Evolutionary conservation across 92 coral and sea anemone genomes (phyloP).

Genomic region (Bergia puertoricense): DNA sequence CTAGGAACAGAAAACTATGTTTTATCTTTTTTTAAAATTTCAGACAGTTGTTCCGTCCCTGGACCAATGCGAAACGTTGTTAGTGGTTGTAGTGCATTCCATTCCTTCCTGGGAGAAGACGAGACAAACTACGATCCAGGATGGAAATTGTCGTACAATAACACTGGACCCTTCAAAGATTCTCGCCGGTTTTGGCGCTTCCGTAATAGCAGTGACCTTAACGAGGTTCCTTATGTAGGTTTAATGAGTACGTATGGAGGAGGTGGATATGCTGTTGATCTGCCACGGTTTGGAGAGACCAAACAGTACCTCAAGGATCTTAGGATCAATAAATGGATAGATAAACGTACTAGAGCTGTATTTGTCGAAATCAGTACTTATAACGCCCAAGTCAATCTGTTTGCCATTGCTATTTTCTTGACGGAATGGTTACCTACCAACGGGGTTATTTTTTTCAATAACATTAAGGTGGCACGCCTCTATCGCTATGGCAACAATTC

Average conservation of each 20-base stretch:
- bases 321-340: slow-evolving; percentile 75
- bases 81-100: slow-evolving; percentile 65
- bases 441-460: slow-evolving; percentile 68
- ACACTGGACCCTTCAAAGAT: slow-evolving; percentile 24
- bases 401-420: slow-evolving; percentile 79
- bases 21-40: neutral
- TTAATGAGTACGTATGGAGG: slow-evolving; percentile 79
- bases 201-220: slow-evolving; percentile 65
- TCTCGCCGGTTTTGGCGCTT: slow-evolving; percentile 76
- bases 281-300: slow-evolving; percentile 48
- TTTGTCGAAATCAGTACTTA: slow-evolving; percentile 88
- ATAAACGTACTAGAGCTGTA: slow-evolving; percentile 82
- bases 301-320: slow-evolving; percentile 44
- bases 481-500: slow-evolving; percentile 66
- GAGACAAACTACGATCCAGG: slow-evolving; percentile 65
- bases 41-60: slow-evolving; percentile 76
- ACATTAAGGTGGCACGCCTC: slow-evolving; percentile 80
- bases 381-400: slow-evolving; percentile 90
- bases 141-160: slow-evolving; percentile 55
- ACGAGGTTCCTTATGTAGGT: slow-evolving; percentile 78
- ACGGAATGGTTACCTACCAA: slow-evolving; percentile 92
- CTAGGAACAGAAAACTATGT: neutral
- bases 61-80: slow-evolving; percentile 52
- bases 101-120: slow-evolving; percentile 82
- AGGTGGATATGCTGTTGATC: slow-evolving; percentile 76